Percentiles rank a stretch among this genome's conserved stretches.
Conservation (phyloP, 2,888 invertebrate species). For the Drosophila fungiperda region DNA sequence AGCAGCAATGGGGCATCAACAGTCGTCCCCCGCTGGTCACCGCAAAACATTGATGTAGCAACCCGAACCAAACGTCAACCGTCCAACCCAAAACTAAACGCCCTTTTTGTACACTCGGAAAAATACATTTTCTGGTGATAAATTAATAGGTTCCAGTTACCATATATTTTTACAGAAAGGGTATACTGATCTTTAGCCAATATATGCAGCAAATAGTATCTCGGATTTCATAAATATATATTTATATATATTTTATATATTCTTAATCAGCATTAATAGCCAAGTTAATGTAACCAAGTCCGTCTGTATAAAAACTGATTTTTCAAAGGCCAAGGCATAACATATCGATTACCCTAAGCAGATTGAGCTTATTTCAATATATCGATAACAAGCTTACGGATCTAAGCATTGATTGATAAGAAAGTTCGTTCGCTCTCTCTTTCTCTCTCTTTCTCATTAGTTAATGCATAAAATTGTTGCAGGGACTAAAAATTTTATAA, state of each 20-base stretch:
- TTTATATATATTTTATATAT: too few species aligned
- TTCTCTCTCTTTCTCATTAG: not conserved
- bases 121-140: not conserved
- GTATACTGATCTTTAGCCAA: not conserved
- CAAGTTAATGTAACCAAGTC: too few species aligned
- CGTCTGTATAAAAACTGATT: not conserved
- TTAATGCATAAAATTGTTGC: not conserved
- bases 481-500: not conserved
- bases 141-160: not conserved
- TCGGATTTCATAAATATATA: not conserved
- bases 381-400: not conserved
- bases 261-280: not conserved
- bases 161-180: not conserved
- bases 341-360: not conserved
- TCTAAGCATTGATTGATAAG: not conserved
- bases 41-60: constrained; percentile 51
- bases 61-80: not conserved
- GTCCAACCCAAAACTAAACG: not conserved
- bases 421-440: not conserved
- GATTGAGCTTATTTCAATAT: not conserved
- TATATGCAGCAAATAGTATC: not conserved
- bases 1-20: constrained; percentile 36
- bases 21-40: constrained; percentile 42
- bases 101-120: not conserved
- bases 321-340: not conserved